Evolutionary conservation across 2,113 vertebrate genomes (phyloP), one percentile per base, ranked within the genome.

Genomic region (Vidua chalybeata): DNA sequence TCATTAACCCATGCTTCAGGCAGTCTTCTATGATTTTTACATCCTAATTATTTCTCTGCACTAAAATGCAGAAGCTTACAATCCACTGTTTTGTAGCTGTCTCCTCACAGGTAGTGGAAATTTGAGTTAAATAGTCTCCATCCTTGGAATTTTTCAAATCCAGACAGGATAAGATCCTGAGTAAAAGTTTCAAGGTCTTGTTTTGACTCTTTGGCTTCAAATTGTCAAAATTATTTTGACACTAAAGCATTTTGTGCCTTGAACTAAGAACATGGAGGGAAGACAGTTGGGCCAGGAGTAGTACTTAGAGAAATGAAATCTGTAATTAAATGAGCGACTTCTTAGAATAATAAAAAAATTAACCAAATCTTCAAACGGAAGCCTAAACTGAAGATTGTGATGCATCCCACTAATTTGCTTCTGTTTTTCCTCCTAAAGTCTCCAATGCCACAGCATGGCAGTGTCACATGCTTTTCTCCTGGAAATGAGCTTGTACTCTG

Each of bases 361-460:
- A 78, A 86, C 59, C 49, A 82, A 72, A 7, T 64, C 56, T 72
- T 90, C 85, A 86, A 68, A 92, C 0, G 20, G 92, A 87, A 87
- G 71, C 78, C 63, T 82, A 39, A 93, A 91, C 43, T 76, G 64
- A 85, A 84, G 43, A 23, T 9, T 66, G 55, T 71, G n/a, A 56
- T 69, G 55, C 81, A 72, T 92, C 93, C 96, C 88, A 92, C 94
- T 97, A 96, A 97, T 96, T 93, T 84, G 86, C 92, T 92, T 94
- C 93, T 93, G 39, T 68, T 93, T 72, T 84, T 94, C 91, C 63
- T 97, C 67, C 90, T 78, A 1, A 94, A 94, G 81, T 83, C 87
- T 96, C 74, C 83, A 80, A 80, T 45, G 58, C 87, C 61, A 67
- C 94, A 90, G 97, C 88, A 77, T 96, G 96, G 94, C 92, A 55